Percentiles rank a stretch among this genome's conserved stretches.
Evolutionary conservation across 1,140 invertebrate species (phyloP).

Genomic region (Holotrichia oblita): DNA sequence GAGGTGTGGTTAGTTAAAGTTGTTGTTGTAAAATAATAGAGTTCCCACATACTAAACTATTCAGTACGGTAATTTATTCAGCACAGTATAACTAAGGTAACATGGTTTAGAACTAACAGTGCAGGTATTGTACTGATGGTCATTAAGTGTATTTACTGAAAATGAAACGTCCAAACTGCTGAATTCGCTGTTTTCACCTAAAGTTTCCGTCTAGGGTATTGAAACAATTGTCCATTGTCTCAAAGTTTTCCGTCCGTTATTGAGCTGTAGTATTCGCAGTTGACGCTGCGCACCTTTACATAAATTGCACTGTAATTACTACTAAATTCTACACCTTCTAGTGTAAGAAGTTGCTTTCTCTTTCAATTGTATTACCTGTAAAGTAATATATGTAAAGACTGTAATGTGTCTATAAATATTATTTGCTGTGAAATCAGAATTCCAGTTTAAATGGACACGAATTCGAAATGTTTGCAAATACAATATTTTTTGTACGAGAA

Average conservation of each 20-base stretch:
- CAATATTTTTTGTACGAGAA: no score
- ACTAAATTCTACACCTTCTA: background rate
- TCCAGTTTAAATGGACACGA: no score
- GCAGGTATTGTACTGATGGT: background rate
- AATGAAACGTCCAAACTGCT: background rate
- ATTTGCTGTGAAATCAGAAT: no score
- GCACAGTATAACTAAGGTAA: background rate
- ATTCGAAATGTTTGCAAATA: no score
- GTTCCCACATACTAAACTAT: no score
- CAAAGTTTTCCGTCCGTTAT: constrained; percentile 13
- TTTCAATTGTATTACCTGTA: background rate
- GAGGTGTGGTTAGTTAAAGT: no score
- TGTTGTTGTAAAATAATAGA: no score
- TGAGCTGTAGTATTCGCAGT: background rate
- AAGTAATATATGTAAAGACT: no score
- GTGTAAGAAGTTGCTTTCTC: background rate
- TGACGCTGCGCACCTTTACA: constrained; percentile 1
- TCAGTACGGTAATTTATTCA: background rate
- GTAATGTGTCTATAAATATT: no score
- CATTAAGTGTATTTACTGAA: constrained; percentile 2
- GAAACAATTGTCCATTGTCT: constrained; percentile 19
- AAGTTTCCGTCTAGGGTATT: constrained; percentile 24
- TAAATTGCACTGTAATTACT: constrained; percentile 2
- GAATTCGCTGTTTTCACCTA: background rate
- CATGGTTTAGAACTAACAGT: constrained; percentile 15